Base-by-base conservation (phyloP, 2,113 vertebrate genomes). In the Choloepus hoffmanni region DNA sequence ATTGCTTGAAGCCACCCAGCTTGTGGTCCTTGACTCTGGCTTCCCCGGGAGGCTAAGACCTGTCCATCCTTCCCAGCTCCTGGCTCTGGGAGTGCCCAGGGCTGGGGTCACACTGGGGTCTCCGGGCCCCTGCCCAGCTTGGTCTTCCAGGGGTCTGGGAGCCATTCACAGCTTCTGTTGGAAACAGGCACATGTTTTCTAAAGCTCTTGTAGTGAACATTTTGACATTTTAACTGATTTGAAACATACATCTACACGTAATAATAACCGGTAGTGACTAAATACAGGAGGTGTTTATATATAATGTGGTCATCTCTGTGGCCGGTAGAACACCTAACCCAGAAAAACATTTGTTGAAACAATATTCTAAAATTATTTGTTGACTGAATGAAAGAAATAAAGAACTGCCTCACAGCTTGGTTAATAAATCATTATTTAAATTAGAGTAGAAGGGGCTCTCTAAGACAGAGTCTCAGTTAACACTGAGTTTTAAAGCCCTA, bases 361-460 rank as follows among this genome's bases (percentile, higher is more conserved):
- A 68, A 24, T 23, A 48, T 48, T 85, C 53, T 60, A 90, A 90
- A 93, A 50, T 21, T 19, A n/a, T 58, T 84, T 96, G 36, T 55
- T 82, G 30, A 90, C 63, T 90, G 33, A 93, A 76, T 90, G 33
- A 58, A 21, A 62, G 18, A 73, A 73, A 58, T 45, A 58, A 21
- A 62, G 43, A 91, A 68, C 5, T 65, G n/a, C 7, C 26, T 19
- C 89, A 45, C 19, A 63, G 43, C 14, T 92, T 4, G 1, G 18
- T 79, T n/a, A 87, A 43, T 50, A n/a, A 43, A 85, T 9, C 50
- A 63, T 93, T 55, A 48, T 89, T 86, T 76, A 91, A 87, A 81
- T 79, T 82, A 74, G 26, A 73, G 30, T 33, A 65, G 63, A 30
- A 95, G 19, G 4, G 76, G 30, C 68, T 72, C 23, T 82, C 53